Base-by-base conservation (phyloP, 1,140 invertebrate genomes). In the Temnothorax longispinosus region DNA sequence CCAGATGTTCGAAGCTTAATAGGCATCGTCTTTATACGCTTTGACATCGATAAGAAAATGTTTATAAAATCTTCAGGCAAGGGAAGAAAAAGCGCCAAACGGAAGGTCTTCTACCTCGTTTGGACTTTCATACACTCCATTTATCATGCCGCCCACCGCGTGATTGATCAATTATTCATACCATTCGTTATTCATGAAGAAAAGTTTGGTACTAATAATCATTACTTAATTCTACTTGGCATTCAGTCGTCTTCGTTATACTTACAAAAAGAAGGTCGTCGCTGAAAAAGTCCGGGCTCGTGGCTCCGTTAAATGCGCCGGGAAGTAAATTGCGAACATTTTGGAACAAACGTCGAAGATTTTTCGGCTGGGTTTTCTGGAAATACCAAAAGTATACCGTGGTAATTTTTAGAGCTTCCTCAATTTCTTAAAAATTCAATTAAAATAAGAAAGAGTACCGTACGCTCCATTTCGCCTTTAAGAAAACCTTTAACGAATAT, bases 161-260 rank as follows among this genome's bases (percentile, higher is more conserved):
- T 47, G 38, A 89, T 81, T 74, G 69, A 82, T 87, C 62, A 76
- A 75, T 90, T 84, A 72, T 84, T 84, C 50, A 65, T 74, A 64
- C 32, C 41, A 77, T 90, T 71, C 41, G 18, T 81, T 72, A 85
- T 88, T 88, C 74, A 86, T 47, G 44, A 62, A 38, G 27, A 5
- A 67, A 86, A 81, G 56, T 85, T 60, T 52, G 41, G 2, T 50
- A 41, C 64, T 47, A 74, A 88, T 74, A 54, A 80, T 64, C 72
- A 74, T 88, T 75, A 15, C 56, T 69, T 86, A 80, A 86, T 89
- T 85, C 54, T 38, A 85, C 58, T 58, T 41, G 64, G 56, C 65
- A 38, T 72, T 87, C 75, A 62, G 21, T 72, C 62, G 35, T 64
- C 50, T 58, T 71, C 15, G 3, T 84, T 35, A 62, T 35, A 62